phyloP scores from a whole-genome alignment of 2,888 invertebrate genomes.

The Troglohyphantes excavatus region DNA sequence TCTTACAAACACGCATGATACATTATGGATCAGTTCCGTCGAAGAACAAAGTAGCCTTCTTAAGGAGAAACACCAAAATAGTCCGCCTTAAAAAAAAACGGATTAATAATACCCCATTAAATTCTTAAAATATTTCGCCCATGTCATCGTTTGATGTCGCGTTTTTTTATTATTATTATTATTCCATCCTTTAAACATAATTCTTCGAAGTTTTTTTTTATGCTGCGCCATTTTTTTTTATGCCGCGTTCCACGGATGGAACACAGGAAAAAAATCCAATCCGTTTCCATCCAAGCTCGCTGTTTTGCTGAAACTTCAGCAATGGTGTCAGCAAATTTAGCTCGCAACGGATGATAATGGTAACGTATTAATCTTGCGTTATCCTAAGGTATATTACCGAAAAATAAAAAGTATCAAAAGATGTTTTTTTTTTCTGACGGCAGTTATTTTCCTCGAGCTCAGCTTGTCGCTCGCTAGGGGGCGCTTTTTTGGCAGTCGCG shows the following conservation, averaged over 20 bases:
- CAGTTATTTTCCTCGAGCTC: not conserved
- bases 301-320: slow-evolving; percentile 19
- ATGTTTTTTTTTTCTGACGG: not conserved
- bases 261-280: not conserved
- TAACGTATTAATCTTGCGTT: slow-evolving; percentile 68
- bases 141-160: slow-evolving; percentile 51
- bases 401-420: not conserved
- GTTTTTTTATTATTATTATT: slow-evolving; percentile 44
- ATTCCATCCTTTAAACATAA: slow-evolving; percentile 51
- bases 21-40: slow-evolving; percentile 59
- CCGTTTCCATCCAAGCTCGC: not conserved
- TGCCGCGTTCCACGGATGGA: not conserved
- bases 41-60: slow-evolving; percentile 22
- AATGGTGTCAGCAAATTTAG: slow-evolving; percentile 70
- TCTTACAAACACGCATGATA: slow-evolving; percentile 45
- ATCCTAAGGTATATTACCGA: slow-evolving; percentile 45
- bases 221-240: slow-evolving; percentile 12
- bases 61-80: slow-evolving; percentile 30
- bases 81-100: slow-evolving; percentile 23
- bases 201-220: slow-evolving; percentile 37
- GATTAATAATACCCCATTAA: slow-evolving; percentile 76
- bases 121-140: slow-evolving; percentile 74
- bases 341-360: slow-evolving; percentile 70
- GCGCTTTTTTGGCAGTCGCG: slow-evolving; percentile 31
- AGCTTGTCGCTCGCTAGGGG: slow-evolving; percentile 24